Percentiles rank a stretch among this genome's conserved stretches.
These are phyloP conservation scores for Lepus americanus DNA, from an alignment of 2,113 vertebrate species.

Conservation along the genomic window DNA sequence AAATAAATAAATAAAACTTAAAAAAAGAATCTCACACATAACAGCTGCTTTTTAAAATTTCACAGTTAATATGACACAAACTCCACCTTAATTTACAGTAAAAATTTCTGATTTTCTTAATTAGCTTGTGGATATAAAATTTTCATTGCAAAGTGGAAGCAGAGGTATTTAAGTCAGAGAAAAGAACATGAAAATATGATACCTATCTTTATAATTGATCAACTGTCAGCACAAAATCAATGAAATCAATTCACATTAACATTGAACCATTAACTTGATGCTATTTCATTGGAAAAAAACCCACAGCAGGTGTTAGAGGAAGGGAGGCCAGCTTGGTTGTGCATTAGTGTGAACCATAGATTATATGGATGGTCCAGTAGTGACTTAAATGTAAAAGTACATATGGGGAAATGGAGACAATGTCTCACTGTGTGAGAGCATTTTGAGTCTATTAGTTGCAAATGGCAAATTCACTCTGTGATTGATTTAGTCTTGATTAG, in stretches of 20 bases:
- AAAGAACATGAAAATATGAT: constrained; percentile 57
- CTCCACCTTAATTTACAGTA: not conserved
- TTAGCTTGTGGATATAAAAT: constrained; percentile 29
- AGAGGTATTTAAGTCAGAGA: constrained; percentile 63
- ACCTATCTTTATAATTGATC: constrained; percentile 62
- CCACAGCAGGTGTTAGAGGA: not conserved
- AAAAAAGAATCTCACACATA: not conserved
- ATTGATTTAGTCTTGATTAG: constrained; percentile 66
- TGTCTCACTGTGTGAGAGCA: constrained; percentile 18
- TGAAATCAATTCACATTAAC: constrained; percentile 64
- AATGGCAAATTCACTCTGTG: constrained; percentile 51
- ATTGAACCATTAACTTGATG: constrained; percentile 54
- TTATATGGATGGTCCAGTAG: not conserved
- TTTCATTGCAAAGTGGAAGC: not conserved
- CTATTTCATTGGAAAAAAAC: constrained; percentile 17
- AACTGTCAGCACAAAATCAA: constrained; percentile 59
- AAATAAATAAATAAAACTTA: too few species aligned
- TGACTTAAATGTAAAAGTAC: constrained; percentile 22
- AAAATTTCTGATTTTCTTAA: constrained; percentile 52
- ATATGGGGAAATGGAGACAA: constrained; percentile 52
- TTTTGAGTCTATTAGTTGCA: constrained; percentile 46
- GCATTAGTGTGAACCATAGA: constrained; percentile 47
- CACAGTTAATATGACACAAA: constrained; percentile 1
- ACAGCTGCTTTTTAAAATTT: constrained; percentile 9
- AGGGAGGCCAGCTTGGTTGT: not conserved